Evolutionary conservation across 1,140 invertebrate genomes (phyloP).

Genomic region (Sycophaga agraensis): DNA sequence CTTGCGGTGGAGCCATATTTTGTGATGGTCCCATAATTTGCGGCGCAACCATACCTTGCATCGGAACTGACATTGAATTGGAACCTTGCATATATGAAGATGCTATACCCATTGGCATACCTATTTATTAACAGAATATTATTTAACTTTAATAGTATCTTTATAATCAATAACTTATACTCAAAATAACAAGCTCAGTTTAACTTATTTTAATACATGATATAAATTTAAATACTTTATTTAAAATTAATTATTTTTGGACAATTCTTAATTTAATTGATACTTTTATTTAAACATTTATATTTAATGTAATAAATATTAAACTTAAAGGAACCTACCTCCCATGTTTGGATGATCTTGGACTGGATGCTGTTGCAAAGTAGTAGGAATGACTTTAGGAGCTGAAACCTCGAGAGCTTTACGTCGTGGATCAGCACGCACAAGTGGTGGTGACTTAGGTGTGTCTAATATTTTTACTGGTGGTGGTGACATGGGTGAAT

Average conservation of each 20-base stretch:
- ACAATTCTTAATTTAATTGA: too few species aligned
- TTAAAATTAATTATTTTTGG: too few species aligned
- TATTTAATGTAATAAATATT: too few species aligned
- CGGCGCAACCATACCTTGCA: background rate
- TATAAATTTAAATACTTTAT: too few species aligned
- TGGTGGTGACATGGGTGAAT: conserved; percentile 54
- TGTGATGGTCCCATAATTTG: conserved; percentile 31
- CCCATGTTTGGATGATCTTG: conserved; percentile 18
- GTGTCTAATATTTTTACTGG: conserved; percentile 43
- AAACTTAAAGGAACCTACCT: background rate
- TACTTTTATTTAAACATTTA: too few species aligned
- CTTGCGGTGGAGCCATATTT: too few species aligned
- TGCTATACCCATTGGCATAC: conserved; percentile 48
- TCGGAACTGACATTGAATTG: background rate
- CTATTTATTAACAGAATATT: too few species aligned
- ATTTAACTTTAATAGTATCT: too few species aligned
- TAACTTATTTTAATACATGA: too few species aligned
- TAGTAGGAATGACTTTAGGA: conserved; percentile 32
- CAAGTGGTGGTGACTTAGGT: conserved; percentile 50
- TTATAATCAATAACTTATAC: too few species aligned
- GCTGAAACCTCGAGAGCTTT: conserved; percentile 57
- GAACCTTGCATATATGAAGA: conserved; percentile 15
- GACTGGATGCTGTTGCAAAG: conserved; percentile 23
- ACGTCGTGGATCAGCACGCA: conserved; percentile 60
- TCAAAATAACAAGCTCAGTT: too few species aligned